A percentile compares a stretch with the other conserved stretches of the same genome.
These are phyloP conservation scores for Pemphigus obesinymphae DNA, from an alignment of 1,140 invertebrate genomes.

Conservation along the genomic window DNA sequence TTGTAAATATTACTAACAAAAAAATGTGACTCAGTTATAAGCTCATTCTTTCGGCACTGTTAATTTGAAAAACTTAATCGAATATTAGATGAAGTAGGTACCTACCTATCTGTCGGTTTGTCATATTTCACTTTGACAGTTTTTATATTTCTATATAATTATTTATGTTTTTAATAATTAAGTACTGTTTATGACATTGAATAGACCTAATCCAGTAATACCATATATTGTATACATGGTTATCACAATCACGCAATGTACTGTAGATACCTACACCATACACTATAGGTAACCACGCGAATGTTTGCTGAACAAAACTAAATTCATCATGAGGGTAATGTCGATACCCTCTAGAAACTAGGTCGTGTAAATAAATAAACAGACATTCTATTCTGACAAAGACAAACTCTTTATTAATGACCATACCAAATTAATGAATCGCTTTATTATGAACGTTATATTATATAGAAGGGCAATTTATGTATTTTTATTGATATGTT, in stretches of 20 bases:
- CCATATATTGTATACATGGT: not conserved
- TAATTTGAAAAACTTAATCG: not conserved
- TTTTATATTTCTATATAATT: not conserved
- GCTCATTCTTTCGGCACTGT: not conserved
- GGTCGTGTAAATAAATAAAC: conserved; percentile 32
- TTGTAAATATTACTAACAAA: not conserved
- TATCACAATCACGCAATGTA: not conserved
- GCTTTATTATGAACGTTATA: not conserved
- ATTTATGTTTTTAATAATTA: not conserved
- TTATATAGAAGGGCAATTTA: not conserved
- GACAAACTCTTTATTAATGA: not conserved
- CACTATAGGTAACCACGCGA: not conserved
- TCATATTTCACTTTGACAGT: not conserved
- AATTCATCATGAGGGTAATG: not conserved
- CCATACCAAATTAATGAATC: not conserved
- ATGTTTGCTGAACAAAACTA: not conserved
- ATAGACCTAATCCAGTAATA: not conserved
- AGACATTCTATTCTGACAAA: no score
- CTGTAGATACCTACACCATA: no score
- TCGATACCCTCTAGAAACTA: conserved; percentile 14
- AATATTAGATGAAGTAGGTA: not conserved
- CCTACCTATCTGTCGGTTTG: not conserved
- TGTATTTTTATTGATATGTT: no score
- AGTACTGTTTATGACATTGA: not conserved
- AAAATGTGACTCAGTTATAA: not conserved